These are phyloP conservation scores for Habropoda laboriosa DNA, from an alignment of 1,140 invertebrate genomes.

Conservation along the genomic window DNA sequence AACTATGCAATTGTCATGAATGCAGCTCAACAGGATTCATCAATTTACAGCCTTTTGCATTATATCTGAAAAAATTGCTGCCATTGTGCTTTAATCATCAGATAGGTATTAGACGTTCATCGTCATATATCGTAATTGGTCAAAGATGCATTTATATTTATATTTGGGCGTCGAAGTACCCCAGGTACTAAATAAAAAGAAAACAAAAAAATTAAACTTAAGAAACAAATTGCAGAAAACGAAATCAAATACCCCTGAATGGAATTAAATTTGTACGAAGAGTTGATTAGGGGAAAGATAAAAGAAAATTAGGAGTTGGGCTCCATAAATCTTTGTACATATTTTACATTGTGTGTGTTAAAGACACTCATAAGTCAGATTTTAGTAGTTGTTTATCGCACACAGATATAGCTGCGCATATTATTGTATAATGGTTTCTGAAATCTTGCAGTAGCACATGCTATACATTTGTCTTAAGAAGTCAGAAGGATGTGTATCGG, in stretches of 20 bases:
- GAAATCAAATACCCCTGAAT: slow-evolving; percentile 55
- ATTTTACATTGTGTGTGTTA: slow-evolving; percentile 65
- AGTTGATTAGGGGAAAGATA: slow-evolving; percentile 7
- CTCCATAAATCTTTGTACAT: slow-evolving; percentile 66
- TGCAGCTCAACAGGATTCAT: slow-evolving; percentile 60
- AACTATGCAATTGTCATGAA: slow-evolving; percentile 56
- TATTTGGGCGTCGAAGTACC: slow-evolving; percentile 46
- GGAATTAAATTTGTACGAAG: slow-evolving; percentile 62
- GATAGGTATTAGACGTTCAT: slow-evolving; percentile 49
- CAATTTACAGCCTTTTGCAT: slow-evolving; percentile 46
- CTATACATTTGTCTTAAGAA: slow-evolving; percentile 48
- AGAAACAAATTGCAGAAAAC: slow-evolving; percentile 42
- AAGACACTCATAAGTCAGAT: slow-evolving; percentile 39
- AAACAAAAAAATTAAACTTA: slow-evolving; percentile 41
- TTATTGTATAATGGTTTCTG: slow-evolving; percentile 60
- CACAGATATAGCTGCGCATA: slow-evolving; percentile 46
- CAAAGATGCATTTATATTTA: slow-evolving; percentile 65
- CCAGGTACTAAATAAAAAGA: slow-evolving; percentile 37
- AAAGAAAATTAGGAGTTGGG: slow-evolving; percentile 37
- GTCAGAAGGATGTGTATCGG: slow-evolving; percentile 48
- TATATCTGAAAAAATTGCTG: slow-evolving; percentile 53
- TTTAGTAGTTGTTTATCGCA: slow-evolving; percentile 58
- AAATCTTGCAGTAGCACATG: slow-evolving; percentile 48
- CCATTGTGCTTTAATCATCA: slow-evolving; percentile 56
- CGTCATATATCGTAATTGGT: slow-evolving; percentile 36